These are phyloP conservation scores for Mythimna impura DNA, from an alignment of 2,888 invertebrate genomes.

Conservation along the genomic window DNA sequence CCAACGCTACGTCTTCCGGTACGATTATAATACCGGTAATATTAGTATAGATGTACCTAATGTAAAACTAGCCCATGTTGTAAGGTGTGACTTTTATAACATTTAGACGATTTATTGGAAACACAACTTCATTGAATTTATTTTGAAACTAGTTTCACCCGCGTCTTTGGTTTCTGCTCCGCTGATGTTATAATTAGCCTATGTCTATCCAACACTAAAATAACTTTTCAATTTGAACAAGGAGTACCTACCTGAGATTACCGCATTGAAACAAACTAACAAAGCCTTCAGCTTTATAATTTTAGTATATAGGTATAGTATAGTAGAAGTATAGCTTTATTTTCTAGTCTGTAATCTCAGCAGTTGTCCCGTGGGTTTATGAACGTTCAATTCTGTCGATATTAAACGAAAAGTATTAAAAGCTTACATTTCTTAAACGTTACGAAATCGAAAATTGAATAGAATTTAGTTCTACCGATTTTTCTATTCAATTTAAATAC, in stretches of 20 bases:
- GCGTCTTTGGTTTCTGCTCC: too few species aligned
- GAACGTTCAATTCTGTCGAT: constrained; percentile 2
- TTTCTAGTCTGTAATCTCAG: constrained; percentile 3
- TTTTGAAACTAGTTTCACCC: not conserved
- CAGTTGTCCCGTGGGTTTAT: constrained; percentile 13
- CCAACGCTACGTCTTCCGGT: too few species aligned
- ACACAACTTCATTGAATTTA: not conserved
- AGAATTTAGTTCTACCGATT: constrained; percentile 32
- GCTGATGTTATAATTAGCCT: too few species aligned
- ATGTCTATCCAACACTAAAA: too few species aligned
- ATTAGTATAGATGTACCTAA: too few species aligned
- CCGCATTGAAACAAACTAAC: too few species aligned
- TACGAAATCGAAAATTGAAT: constrained; percentile 11
- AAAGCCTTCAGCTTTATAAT: too few species aligned
- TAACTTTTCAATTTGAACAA: too few species aligned
- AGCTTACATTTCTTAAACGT: constrained; percentile 2
- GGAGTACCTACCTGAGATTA: too few species aligned
- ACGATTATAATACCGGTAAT: too few species aligned
- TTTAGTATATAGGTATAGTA: not conserved
- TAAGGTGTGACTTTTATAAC: not conserved
- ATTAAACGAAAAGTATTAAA: constrained; percentile 32
- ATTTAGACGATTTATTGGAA: not conserved
- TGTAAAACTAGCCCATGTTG: too few species aligned
- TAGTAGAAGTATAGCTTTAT: not conserved
- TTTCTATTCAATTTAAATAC: constrained; percentile 35